A percentile compares a stretch with the other conserved stretches of the same genome.
Evolutionary conservation across 2,113 vertebrate species (phyloP).

Genomic region (Otolemur garnettii): DNA sequence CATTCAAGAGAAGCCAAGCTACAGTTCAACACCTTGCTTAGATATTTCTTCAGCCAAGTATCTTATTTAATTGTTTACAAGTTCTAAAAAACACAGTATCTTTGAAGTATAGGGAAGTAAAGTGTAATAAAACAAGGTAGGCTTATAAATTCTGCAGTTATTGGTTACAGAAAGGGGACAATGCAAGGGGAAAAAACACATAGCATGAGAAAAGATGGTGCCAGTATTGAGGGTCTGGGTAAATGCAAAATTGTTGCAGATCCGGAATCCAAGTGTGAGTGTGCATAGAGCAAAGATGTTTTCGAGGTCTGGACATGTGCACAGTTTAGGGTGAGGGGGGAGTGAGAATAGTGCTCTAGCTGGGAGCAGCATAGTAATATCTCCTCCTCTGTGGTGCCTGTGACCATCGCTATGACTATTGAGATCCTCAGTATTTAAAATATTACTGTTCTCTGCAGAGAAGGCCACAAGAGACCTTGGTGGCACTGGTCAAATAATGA

Average conservation of each 20-base stretch:
- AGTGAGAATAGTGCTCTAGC: not conserved
- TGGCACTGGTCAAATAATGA: not conserved
- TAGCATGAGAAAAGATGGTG: not conserved
- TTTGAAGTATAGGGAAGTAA: no score
- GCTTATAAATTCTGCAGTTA: no score
- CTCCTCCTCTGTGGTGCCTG: not conserved
- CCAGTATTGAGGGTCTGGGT: not conserved
- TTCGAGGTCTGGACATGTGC: not conserved
- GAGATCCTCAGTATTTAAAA: not conserved
- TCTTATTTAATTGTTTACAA: no score
- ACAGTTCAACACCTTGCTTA: no score
- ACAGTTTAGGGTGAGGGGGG: not conserved
- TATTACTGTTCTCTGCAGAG: not conserved
- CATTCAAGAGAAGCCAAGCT: no score
- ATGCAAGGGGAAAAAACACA: no score
- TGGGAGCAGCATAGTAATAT: not conserved
- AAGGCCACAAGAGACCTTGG: not conserved
- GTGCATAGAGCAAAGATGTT: not conserved
- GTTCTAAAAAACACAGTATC: no score
- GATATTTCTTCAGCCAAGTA: no score
- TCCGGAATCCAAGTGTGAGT: not conserved
- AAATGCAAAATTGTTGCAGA: not conserved
- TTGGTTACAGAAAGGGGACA: no score
- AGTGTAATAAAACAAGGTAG: no score
- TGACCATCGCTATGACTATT: not conserved